Evolutionary conservation across 1,140 invertebrate species (phyloP).

Genomic region (Drosophila azteca): DNA sequence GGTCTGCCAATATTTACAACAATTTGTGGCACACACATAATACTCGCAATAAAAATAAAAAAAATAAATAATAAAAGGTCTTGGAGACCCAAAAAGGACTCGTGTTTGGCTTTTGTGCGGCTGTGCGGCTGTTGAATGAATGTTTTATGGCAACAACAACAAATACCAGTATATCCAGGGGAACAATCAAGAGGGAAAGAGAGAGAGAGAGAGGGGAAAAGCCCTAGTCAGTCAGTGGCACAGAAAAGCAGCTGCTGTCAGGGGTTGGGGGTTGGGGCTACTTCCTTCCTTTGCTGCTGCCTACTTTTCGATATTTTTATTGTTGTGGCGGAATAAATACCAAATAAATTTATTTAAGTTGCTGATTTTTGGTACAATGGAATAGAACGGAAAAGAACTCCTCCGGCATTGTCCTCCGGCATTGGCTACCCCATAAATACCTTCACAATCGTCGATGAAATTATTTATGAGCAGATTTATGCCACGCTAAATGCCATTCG

Average conservation of each 20-base stretch:
- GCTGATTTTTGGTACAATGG: constrained; percentile 44
- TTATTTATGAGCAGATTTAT: constrained; percentile 79
- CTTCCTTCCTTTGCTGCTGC: not conserved
- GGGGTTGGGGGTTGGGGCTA: not conserved
- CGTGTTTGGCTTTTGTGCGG: constrained; percentile 51
- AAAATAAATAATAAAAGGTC: constrained; percentile 45
- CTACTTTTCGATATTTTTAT: constrained; percentile 70
- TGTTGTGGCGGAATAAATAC: constrained; percentile 76
- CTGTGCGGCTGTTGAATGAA: constrained; percentile 58
- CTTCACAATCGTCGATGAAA: constrained; percentile 50
- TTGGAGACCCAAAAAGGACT: constrained; percentile 68
- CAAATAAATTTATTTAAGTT: constrained; percentile 80
- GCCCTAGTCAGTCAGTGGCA: constrained; percentile 37
- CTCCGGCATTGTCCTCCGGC: constrained; percentile 42
- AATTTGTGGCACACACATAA: constrained; percentile 66
- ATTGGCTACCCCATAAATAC: constrained; percentile 67
- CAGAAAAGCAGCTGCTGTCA: constrained; percentile 58
- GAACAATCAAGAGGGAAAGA: constrained; percentile 19
- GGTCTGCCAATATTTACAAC: constrained; percentile 78
- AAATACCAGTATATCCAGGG: constrained; percentile 48
- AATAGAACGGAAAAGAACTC: constrained; percentile 25
- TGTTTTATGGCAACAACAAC: constrained; percentile 67
- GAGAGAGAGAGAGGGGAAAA: constrained; percentile 13
- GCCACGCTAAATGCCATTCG: constrained; percentile 55
- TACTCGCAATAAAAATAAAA: constrained; percentile 69